These are phyloP conservation scores for Sphaeramia orbicularis DNA, from an alignment of 2,797 vertebrate genomes.

Conservation along the genomic window DNA sequence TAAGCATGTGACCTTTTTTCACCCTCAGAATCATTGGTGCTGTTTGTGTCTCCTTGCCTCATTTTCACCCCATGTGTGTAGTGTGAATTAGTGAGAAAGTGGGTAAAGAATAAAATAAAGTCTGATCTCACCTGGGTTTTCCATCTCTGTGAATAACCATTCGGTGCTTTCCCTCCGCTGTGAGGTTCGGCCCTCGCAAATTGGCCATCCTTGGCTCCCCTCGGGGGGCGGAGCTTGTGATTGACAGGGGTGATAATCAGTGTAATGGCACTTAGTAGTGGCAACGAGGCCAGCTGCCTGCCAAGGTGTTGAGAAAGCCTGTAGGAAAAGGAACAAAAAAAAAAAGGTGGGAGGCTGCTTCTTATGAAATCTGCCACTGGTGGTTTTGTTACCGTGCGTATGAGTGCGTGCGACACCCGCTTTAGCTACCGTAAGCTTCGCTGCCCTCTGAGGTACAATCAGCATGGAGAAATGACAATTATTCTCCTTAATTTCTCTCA, in stretches of 20 bases:
- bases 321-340: conserved; percentile 25
- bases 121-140: neutral
- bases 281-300: conserved; percentile 65
- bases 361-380: conserved; percentile 32
- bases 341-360: conserved; percentile 35
- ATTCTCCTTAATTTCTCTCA: conserved; percentile 14
- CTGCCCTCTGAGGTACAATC: conserved; percentile 10
- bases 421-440: conserved; percentile 18
- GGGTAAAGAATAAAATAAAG: neutral
- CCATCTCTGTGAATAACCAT: neutral
- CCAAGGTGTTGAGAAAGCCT: conserved; percentile 72
- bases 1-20: conserved; percentile 46
- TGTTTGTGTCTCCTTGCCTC: conserved; percentile 30
- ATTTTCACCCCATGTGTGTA: conserved; percentile 44
- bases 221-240: conserved; percentile 47
- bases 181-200: conserved; percentile 49
- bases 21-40: conserved; percentile 33
- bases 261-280: conserved; percentile 67
- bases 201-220: conserved; percentile 57
- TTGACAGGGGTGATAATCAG: conserved; percentile 78
- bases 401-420: conserved; percentile 22
- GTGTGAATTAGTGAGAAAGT: conserved; percentile 52
- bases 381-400: conserved; percentile 19
- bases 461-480: neutral
- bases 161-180: conserved; percentile 1